Percentiles rank a stretch among this genome's conserved stretches.
Conservation (phyloP, 37 sponge, comb jelly and placozoan genomes). For the Crambe crambe region DNA sequence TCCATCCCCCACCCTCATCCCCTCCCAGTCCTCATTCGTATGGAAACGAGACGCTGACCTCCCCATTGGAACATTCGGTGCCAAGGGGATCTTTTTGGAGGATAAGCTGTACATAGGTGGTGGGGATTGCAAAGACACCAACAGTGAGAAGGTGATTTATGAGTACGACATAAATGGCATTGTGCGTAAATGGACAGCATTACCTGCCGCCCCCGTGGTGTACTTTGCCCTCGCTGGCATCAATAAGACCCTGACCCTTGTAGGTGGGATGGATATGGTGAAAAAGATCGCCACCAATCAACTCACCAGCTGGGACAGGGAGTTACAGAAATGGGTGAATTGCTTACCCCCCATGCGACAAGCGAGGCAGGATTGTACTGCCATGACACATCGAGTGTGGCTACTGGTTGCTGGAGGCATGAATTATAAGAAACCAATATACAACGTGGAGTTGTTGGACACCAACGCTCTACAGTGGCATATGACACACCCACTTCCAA, state of each 20-base stretch:
- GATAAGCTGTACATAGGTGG: constrained; percentile 61
- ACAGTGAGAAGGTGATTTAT: constrained; percentile 25
- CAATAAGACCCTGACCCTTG: constrained; percentile 27
- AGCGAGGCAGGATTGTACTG: constrained; percentile 38
- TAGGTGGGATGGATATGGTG: constrained; percentile 40
- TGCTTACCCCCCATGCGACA: constrained; percentile 44
- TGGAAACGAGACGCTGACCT: constrained; percentile 46
- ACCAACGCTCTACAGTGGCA: constrained; percentile 44
- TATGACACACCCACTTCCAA: constrained; percentile 14
- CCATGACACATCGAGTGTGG: constrained; percentile 5
- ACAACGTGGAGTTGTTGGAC: constrained; percentile 55
- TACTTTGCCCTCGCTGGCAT: constrained; percentile 36
- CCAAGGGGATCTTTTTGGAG: constrained; percentile 28
- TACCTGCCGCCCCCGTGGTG: constrained; percentile 32
- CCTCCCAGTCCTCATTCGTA: constrained; percentile 32
- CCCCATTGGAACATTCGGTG: constrained; percentile 28
- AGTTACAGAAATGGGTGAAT: constrained; percentile 22
- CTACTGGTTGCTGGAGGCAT: constrained; percentile 59
- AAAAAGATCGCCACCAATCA: constrained; percentile 43
- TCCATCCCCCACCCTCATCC: constrained; percentile 8
- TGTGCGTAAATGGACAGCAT: constrained; percentile 52
- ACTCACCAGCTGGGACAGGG: constrained; percentile 45
- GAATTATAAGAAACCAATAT: constrained; percentile 34
- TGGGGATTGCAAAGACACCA: constrained; percentile 29
- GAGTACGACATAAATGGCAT: constrained; percentile 56